These are phyloP conservation scores for Clupea harengus DNA, from an alignment of 2,113 vertebrate species.

Conservation along the genomic window DNA sequence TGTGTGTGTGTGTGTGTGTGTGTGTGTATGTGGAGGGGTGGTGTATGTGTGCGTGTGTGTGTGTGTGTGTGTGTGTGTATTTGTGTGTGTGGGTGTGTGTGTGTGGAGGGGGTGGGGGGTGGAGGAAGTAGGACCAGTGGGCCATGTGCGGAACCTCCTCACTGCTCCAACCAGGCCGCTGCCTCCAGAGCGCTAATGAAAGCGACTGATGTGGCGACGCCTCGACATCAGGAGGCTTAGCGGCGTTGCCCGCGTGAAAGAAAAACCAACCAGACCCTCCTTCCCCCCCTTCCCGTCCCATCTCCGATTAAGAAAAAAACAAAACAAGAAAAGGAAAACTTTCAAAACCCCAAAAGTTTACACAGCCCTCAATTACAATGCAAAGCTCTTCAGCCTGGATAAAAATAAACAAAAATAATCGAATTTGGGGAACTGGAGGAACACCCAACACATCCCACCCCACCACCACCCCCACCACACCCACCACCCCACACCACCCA, in stretches of 20 bases:
- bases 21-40: neutral
- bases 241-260: conserved; percentile 40
- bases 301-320: conserved; percentile 40
- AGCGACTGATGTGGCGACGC: conserved; percentile 73
- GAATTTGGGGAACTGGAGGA: conserved; percentile 51
- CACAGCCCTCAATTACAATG: conserved; percentile 69
- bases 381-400: conserved; percentile 50
- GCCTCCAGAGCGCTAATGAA: conserved; percentile 74
- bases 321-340: conserved; percentile 56
- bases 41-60: neutral
- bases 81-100: neutral
- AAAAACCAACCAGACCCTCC: conserved; percentile 45
- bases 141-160: conserved; percentile 18
- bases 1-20: neutral
- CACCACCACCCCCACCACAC: conserved; percentile 33
- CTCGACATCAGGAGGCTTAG: conserved; percentile 59
- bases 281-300: neutral
- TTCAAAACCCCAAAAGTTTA: conserved; percentile 60
- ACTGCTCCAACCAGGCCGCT: conserved; percentile 55
- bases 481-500: conserved; percentile 46
- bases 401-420: conserved; percentile 73
- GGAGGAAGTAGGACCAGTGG: conserved; percentile 33
- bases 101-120: conserved; percentile 35
- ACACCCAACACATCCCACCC: conserved; percentile 46
- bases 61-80: neutral